Conservation (phyloP, 2,888 invertebrate genomes). For the Adineta ricciae region DNA sequence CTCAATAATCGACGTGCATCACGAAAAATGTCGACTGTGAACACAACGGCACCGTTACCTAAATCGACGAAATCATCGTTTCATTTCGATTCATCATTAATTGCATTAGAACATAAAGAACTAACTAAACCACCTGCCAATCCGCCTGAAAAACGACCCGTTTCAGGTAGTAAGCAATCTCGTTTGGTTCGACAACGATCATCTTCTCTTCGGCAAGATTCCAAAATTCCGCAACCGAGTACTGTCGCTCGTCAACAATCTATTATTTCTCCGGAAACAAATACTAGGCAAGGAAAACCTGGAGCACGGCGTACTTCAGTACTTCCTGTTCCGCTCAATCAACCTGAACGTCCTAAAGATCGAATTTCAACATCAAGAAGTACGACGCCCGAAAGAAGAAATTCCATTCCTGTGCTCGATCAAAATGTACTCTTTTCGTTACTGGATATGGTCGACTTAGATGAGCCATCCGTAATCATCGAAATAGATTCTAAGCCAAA, state of each 20-base stretch:
- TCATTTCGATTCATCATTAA: background rate
- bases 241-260: background rate
- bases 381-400: background rate
- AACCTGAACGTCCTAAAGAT: background rate
- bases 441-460: background rate
- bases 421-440: background rate
- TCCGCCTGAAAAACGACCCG: background rate
- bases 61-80: background rate
- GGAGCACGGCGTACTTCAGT: background rate
- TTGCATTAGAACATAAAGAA: background rate
- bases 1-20: background rate
- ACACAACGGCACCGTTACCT: background rate
- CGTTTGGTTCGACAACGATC: background rate
- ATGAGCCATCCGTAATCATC: background rate
- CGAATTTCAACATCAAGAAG: background rate
- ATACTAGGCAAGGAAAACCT: background rate
- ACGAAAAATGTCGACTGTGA: background rate
- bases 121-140: background rate
- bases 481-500: too few species aligned
- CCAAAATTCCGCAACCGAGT: background rate
- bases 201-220: background rate
- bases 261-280: background rate
- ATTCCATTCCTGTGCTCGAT: background rate
- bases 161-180: background rate
- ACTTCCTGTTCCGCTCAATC: background rate